These are phyloP conservation scores for Oscheius sp. DNA, from an alignment of 2,888 invertebrate genomes.

Conservation along the genomic window DNA sequence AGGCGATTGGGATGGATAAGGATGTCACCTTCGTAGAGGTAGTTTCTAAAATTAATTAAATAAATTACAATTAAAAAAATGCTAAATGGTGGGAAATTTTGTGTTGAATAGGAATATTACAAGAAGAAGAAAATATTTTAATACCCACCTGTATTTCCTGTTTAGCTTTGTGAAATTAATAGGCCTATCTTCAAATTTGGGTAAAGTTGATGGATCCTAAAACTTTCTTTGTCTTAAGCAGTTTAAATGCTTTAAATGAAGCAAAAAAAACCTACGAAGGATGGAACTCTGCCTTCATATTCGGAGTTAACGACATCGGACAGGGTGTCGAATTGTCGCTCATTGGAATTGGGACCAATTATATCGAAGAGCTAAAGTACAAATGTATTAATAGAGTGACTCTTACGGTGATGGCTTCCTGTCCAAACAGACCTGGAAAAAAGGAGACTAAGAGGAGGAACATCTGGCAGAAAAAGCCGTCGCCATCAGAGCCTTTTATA, in stretches of 20 bases:
- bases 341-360: conserved; percentile 42
- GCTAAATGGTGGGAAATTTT: too few relatives aligned
- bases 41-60: conserved; percentile 31
- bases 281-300: conserved; percentile 1
- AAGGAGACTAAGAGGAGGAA: too few relatives aligned
- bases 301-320: conserved; percentile 22
- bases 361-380: conserved; percentile 45
- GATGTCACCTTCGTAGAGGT: conserved; percentile 52
- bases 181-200: conserved; percentile 42
- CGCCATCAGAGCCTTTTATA: too few relatives aligned
- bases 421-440: too few relatives aligned
- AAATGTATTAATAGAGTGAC: not conserved
- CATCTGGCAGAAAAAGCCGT: too few relatives aligned
- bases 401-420: conserved; percentile 1
- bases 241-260: too few relatives aligned
- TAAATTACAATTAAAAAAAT: not conserved
- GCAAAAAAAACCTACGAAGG: conserved; percentile 13
- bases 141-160: conserved; percentile 39
- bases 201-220: conserved; percentile 45
- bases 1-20: conserved; percentile 39
- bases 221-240: not conserved
- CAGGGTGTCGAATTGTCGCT: conserved; percentile 45
- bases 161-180: conserved; percentile 45
- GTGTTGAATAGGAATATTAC: too few relatives aligned
- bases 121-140: not conserved